A percentile compares a stretch with the other conserved stretches of the same genome.
Evolutionary conservation across 2,888 invertebrate genomes (phyloP).

Genomic region (Parapristionchus giblindavisi): DNA sequence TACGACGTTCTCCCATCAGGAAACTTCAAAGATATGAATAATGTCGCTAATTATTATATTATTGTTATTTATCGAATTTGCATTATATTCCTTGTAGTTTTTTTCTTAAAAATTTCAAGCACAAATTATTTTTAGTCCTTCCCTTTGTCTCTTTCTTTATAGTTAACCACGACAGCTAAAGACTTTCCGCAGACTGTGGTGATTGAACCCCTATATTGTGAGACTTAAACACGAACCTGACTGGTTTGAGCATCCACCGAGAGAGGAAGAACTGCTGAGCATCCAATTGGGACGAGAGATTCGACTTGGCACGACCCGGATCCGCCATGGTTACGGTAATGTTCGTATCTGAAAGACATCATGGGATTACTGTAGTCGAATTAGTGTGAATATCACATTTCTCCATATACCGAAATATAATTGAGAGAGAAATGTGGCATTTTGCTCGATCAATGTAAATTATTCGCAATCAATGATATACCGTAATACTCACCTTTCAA

Average conservation of each 20-base stretch:
- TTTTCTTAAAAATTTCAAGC: background rate
- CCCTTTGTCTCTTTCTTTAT: background rate
- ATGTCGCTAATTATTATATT: background rate
- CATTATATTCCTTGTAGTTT: too few species aligned
- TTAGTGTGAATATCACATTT: too few species aligned
- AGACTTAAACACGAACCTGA: too few species aligned
- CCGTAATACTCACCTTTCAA: conserved; percentile 50
- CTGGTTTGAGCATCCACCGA: conserved; percentile 60
- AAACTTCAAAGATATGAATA: conserved; percentile 45
- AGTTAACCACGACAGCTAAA: background rate
- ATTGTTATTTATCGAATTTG: background rate
- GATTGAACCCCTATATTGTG: background rate
- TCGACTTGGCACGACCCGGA: conserved; percentile 64
- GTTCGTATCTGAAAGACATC: conserved; percentile 55
- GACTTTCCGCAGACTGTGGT: background rate
- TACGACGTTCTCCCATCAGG: conserved; percentile 61
- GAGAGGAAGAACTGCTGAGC: conserved; percentile 64
- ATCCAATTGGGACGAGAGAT: conserved; percentile 57
- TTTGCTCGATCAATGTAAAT: background rate
- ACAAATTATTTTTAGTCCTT: background rate
- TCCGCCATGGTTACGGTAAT: conserved; percentile 63
- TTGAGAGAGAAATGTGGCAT: too few species aligned
- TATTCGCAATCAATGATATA: too few species aligned
- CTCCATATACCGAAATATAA: too few species aligned
- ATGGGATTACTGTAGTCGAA: too few species aligned